Evolutionary conservation across 1,140 invertebrate genomes (phyloP).

Genomic region (Bombus sylvicola): DNA sequence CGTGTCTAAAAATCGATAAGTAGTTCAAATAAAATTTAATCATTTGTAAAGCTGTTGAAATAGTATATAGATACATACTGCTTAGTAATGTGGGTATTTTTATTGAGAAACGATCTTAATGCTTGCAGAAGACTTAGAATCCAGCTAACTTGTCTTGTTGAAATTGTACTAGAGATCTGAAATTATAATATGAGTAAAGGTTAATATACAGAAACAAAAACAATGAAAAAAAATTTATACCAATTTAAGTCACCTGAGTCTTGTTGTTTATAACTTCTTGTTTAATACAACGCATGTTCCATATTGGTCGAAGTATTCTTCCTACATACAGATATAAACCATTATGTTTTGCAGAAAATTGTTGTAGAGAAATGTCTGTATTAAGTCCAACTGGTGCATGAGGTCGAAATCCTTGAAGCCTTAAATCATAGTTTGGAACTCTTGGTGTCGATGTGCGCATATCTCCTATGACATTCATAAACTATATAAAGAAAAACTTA

Average conservation of each 20-base stretch:
- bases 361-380: slow-evolving; percentile 81
- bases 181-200: slow-evolving; percentile 33
- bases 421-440: slow-evolving; percentile 67
- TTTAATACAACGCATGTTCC: slow-evolving; percentile 89
- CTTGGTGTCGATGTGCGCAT: slow-evolving; percentile 79
- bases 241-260: slow-evolving; percentile 81
- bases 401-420: slow-evolving; percentile 63
- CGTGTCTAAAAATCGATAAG: slow-evolving; percentile 60
- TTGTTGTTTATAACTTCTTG: slow-evolving; percentile 85
- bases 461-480: slow-evolving; percentile 50
- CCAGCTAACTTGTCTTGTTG: slow-evolving; percentile 84
- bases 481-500: not conserved
- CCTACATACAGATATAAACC: slow-evolving; percentile 95
- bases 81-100: slow-evolving; percentile 84
- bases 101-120: slow-evolving; percentile 86
- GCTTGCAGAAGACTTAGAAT: slow-evolving; percentile 86
- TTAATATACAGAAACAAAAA: not conserved
- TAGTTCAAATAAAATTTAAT: slow-evolving; percentile 16
- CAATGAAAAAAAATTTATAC: not conserved
- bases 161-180: slow-evolving; percentile 82
- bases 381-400: slow-evolving; percentile 68
- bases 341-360: slow-evolving; percentile 95
- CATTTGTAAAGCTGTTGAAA: not conserved
- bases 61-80: slow-evolving; percentile 61
- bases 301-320: slow-evolving; percentile 92